Evolutionary conservation across 2,888 invertebrate species (phyloP).

Genomic region (Mystacides longicornis): DNA sequence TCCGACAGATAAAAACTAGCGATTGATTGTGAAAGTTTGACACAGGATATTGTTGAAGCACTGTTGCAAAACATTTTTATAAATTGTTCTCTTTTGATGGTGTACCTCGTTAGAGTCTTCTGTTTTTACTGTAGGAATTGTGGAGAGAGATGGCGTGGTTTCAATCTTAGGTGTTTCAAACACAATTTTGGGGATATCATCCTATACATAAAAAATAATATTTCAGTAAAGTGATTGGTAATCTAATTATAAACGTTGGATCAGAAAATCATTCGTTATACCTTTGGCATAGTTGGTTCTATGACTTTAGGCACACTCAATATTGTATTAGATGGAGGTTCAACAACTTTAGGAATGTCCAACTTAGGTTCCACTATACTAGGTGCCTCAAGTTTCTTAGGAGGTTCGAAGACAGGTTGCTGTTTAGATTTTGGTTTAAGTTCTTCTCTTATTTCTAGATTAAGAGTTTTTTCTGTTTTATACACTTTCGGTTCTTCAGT

Average conservation of each 20-base stretch:
- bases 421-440: not conserved
- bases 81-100: not conserved
- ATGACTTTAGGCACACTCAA: constrained; percentile 7
- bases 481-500: not conserved
- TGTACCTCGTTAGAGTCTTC: constrained; percentile 7
- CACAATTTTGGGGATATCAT: constrained; percentile 25
- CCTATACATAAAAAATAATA: constrained; percentile 16
- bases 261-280: not conserved
- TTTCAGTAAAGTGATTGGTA: not conserved
- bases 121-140: constrained; percentile 20
- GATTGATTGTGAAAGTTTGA: too few relatives aligned
- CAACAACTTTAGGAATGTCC: constrained; percentile 7
- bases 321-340: constrained; percentile 5
- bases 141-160: not conserved
- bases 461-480: not conserved
- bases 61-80: too few relatives aligned
- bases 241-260: not conserved
- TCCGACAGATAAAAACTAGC: too few relatives aligned
- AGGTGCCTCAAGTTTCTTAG: not conserved
- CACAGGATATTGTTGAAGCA: too few relatives aligned
- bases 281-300: constrained; percentile 9
- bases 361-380: constrained; percentile 5
- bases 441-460: not conserved
- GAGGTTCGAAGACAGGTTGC: not conserved
- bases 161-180: constrained; percentile 22